phyloP scores from a whole-genome alignment of 2,797 vertebrate genomes.

The Bradypodion ventrale region DNA sequence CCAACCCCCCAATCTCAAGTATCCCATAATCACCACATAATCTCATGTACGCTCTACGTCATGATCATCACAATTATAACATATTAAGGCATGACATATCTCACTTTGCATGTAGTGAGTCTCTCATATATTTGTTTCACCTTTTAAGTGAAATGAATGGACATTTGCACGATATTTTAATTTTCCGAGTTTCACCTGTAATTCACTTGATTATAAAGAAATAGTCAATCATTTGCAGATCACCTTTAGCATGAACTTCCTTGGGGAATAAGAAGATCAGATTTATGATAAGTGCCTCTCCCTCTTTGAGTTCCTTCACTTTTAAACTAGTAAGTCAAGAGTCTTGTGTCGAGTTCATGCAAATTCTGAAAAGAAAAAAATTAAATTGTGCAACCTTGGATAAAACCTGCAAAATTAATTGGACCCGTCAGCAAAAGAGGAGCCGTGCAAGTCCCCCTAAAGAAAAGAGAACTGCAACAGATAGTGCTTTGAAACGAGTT shows the following conservation, averaged over 20 bases:
- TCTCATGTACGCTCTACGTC: too few species aligned
- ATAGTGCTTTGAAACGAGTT: background rate
- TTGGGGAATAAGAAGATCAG: background rate
- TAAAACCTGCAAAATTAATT: background rate
- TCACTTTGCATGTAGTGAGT: too few species aligned
- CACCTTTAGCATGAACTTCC: slow-evolving; percentile 30
- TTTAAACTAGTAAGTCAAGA: background rate
- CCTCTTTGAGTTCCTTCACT: background rate
- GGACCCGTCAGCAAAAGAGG: background rate
- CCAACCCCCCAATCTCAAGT: too few species aligned
- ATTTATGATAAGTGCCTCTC: background rate
- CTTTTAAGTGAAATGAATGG: too few species aligned
- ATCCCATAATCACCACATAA: too few species aligned
- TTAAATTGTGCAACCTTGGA: background rate
- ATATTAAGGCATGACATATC: too few species aligned
- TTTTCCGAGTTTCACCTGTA: too few species aligned
- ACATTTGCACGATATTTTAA: too few species aligned
- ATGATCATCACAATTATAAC: too few species aligned
- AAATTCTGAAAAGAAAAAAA: slow-evolving; percentile 1
- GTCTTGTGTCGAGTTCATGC: background rate
- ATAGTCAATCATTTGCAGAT: background rate
- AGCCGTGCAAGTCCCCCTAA: background rate
- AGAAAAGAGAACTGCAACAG: background rate
- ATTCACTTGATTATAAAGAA: background rate
- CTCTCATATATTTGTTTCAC: too few species aligned